These are phyloP conservation scores for Trichopoda pennipes DNA, from an alignment of 2,888 invertebrate genomes.

Conservation along the genomic window DNA sequence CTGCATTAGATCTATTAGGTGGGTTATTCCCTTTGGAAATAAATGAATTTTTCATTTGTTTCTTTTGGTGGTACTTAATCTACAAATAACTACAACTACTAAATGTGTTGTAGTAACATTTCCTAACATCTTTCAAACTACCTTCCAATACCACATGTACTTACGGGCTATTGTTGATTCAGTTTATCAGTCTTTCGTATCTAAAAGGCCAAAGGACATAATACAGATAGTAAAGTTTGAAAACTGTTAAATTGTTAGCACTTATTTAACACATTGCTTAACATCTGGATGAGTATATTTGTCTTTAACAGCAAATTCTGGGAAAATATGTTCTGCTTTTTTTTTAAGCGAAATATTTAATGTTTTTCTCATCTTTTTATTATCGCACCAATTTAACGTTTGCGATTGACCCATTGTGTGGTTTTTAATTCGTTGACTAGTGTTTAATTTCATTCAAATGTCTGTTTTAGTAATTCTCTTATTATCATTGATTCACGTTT, in stretches of 20 bases:
- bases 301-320: neutral
- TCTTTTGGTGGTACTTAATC: conserved; percentile 56
- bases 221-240: neutral
- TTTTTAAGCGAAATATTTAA: neutral
- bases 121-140: neutral
- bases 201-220: conserved; percentile 6
- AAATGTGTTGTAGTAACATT: conserved; percentile 14
- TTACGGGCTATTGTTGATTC: neutral
- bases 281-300: conserved; percentile 10
- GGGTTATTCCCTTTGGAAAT: conserved; percentile 53
- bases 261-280: conserved; percentile 35
- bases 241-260: conserved; percentile 35
- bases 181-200: neutral
- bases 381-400: conserved; percentile 58
- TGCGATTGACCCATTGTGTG: conserved; percentile 60
- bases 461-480: conserved; percentile 29
- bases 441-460: conserved; percentile 34
- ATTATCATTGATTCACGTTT: conserved; percentile 10
- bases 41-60: conserved; percentile 63
- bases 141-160: neutral
- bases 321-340: neutral
- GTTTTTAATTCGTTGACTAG: conserved; percentile 25
- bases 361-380: conserved; percentile 31
- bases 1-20: conserved; percentile 59
- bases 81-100: conserved; percentile 59